Percentiles rank a stretch among this genome's conserved stretches.
phyloP scores from a whole-genome alignment of 2,888 invertebrate species.

The Stratiomys singularior region DNA sequence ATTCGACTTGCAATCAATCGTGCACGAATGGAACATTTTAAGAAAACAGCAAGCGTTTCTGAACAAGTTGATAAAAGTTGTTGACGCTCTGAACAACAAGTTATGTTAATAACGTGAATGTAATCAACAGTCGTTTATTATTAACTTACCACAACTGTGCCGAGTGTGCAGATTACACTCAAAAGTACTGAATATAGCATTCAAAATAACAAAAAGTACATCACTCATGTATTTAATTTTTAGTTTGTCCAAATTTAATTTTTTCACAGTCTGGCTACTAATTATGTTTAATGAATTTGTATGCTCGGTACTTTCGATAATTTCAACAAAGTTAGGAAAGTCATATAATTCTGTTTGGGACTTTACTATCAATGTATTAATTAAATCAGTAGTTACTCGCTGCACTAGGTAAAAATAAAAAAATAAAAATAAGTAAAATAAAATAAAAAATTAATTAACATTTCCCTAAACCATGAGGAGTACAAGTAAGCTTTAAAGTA shows the following conservation, averaged over 20 bases:
- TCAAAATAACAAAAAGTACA: conserved; percentile 12
- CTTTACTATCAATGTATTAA: conserved; percentile 47
- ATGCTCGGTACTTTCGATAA: neutral
- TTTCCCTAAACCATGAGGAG: too few relatives aligned
- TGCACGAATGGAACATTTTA: conserved; percentile 58
- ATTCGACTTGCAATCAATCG: conserved; percentile 55
- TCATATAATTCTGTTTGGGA: conserved; percentile 36
- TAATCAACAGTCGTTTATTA: neutral
- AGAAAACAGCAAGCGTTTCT: conserved; percentile 56
- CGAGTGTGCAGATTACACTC: neutral
- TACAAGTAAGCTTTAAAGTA: too few relatives aligned
- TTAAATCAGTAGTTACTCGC: conserved; percentile 40
- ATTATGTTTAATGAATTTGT: neutral
- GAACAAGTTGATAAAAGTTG: conserved; percentile 9
- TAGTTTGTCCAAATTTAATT: neutral
- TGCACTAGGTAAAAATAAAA: conserved; percentile 42
- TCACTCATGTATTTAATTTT: conserved; percentile 3
- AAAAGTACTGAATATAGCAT: neutral
- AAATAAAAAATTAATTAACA: too few relatives aligned
- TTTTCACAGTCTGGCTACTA: neutral
- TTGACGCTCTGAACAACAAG: conserved; percentile 16
- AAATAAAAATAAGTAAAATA: too few relatives aligned
- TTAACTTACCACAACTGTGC: conserved; percentile 30
- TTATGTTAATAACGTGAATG: neutral
- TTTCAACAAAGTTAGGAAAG: conserved; percentile 46